These are phyloP conservation scores for Choloepus didactylus DNA, from an alignment of 2,797 vertebrate species.

Conservation along the genomic window DNA sequence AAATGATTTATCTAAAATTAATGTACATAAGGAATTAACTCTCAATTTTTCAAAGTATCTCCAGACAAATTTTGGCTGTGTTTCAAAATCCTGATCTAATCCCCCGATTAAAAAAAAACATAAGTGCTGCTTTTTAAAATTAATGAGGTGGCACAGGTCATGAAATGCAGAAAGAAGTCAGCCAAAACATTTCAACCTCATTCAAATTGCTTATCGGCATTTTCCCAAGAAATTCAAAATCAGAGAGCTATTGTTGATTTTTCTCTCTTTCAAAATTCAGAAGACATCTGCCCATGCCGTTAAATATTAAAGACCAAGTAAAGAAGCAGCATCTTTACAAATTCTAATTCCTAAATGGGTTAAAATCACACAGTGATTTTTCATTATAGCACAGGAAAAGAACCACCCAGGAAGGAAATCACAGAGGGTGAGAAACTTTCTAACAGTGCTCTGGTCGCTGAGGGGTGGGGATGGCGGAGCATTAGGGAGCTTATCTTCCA, in stretches of 20 bases:
- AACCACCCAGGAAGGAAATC: neutral
- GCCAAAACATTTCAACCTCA: conserved; percentile 29
- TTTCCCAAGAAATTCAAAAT: conserved; percentile 54
- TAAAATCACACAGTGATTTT: conserved; percentile 42
- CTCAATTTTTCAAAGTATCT: conserved; percentile 24
- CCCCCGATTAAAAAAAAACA: neutral
- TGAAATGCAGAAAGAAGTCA: conserved; percentile 50
- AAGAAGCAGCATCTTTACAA: neutral
- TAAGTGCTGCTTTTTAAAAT: neutral
- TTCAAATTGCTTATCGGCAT: conserved; percentile 28
- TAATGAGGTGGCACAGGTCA: neutral
- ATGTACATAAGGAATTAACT: neutral
- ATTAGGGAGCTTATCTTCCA: neutral
- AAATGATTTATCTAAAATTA: conserved; percentile 47
- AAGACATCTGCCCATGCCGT: neutral
- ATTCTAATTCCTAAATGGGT: conserved; percentile 34
- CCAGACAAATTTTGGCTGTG: neutral
- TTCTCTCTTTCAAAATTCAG: conserved; percentile 52
- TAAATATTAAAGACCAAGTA: conserved; percentile 56
- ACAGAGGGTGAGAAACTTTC: neutral
- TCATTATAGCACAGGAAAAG: neutral
- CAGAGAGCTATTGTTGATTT: neutral
- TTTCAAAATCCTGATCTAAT: conserved; percentile 38
- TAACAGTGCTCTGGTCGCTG: neutral
- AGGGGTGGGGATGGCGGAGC: neutral